Evolutionary conservation across 1,140 invertebrate species (phyloP).

Genomic region (Drosophila sechellia): DNA sequence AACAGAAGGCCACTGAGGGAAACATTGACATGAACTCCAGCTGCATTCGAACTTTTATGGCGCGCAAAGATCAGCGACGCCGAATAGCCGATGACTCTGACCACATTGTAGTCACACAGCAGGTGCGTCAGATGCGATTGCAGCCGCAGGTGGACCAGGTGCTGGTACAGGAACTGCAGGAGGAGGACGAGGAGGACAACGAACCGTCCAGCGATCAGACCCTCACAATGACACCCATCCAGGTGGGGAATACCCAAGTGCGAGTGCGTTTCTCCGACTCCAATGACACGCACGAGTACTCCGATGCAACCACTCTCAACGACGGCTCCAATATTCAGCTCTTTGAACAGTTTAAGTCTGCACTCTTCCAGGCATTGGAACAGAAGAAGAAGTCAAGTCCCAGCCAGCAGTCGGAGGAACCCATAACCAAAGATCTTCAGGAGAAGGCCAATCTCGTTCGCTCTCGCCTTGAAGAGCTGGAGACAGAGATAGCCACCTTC

Average conservation of each 20-base stretch:
- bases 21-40: slow-evolving; percentile 77
- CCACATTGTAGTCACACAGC: slow-evolving; percentile 62
- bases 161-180: slow-evolving; percentile 23
- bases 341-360: slow-evolving; percentile 75
- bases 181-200: slow-evolving; percentile 24
- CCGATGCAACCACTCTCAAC: slow-evolving; percentile 55
- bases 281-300: slow-evolving; percentile 71
- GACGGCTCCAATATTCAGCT: slow-evolving; percentile 59
- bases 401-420: slow-evolving; percentile 30
- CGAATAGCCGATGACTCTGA: slow-evolving; percentile 55
- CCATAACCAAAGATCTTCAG: slow-evolving; percentile 68
- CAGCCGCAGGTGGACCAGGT: slow-evolving; percentile 57
- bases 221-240: slow-evolving; percentile 44
- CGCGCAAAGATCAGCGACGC: slow-evolving; percentile 54
- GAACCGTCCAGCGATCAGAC: slow-evolving; percentile 28
- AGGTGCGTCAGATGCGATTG: slow-evolving; percentile 53
- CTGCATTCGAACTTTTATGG: slow-evolving; percentile 70
- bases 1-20: slow-evolving; percentile 73
- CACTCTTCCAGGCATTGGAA: slow-evolving; percentile 70
- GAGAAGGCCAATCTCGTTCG: slow-evolving; percentile 88
- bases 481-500: slow-evolving; percentile 89
- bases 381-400: slow-evolving; percentile 42
- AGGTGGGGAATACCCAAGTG: slow-evolving; percentile 60
- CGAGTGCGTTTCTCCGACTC: slow-evolving; percentile 74
- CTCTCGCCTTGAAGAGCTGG: slow-evolving; percentile 87